Evolutionary conservation across 2,888 invertebrate genomes (phyloP).

Genomic region (Trachelus troglodyta): DNA sequence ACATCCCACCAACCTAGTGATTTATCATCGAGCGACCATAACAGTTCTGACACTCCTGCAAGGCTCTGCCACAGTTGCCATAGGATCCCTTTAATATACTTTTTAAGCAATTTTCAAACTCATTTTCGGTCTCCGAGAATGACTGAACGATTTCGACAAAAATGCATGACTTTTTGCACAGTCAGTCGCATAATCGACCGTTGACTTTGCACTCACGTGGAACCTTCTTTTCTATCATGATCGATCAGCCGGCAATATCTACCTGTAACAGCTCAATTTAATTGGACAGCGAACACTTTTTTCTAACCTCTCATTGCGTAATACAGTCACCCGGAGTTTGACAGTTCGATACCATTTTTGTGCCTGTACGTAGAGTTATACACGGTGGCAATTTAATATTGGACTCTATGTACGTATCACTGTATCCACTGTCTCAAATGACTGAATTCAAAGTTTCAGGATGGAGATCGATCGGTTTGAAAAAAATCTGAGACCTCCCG

Average conservation of each 20-base stretch:
- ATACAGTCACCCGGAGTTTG: background rate
- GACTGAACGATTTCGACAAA: background rate
- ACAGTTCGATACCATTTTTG: background rate
- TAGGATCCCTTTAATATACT: background rate
- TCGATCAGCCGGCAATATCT: background rate
- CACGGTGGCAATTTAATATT: background rate
- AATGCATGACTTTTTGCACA: background rate
- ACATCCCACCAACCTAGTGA: background rate
- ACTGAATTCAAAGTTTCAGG: background rate
- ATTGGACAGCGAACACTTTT: background rate
- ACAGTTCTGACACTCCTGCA: background rate
- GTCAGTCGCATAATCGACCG: background rate
- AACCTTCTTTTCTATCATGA: background rate
- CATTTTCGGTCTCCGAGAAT: background rate
- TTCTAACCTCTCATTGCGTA: background rate
- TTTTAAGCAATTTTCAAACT: background rate
- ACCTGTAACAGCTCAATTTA: background rate
- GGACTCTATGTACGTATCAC: background rate
- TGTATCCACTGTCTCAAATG: background rate
- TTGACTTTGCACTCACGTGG: background rate
- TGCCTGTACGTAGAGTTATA: background rate
- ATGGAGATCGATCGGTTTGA: background rate
- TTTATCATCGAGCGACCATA: background rate
- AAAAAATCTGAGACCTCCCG: conserved; percentile 3
- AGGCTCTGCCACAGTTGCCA: background rate